Evolutionary conservation across 2,888 invertebrate genomes (phyloP).

Genomic region (Amphipoea oculea): DNA sequence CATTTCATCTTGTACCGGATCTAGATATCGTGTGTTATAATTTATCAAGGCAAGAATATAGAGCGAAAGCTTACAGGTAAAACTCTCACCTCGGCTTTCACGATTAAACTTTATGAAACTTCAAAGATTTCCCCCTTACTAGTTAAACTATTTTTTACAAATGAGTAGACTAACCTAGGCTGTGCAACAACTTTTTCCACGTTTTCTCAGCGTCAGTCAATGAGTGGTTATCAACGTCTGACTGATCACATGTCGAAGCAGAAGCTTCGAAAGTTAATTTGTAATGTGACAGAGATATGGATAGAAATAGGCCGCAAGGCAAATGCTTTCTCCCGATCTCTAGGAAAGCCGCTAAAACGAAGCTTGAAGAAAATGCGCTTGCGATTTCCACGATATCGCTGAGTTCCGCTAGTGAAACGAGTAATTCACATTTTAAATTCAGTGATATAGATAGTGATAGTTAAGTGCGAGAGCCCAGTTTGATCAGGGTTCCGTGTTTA

Average conservation of each 20-base stretch:
- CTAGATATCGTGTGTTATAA: slow-evolving; percentile 46
- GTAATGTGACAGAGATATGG: slow-evolving; percentile 69
- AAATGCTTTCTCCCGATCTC: slow-evolving; percentile 74
- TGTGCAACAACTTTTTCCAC: slow-evolving; percentile 58
- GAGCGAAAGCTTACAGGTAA: slow-evolving; percentile 52
- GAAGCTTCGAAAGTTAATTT: slow-evolving; percentile 80
- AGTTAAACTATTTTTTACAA: slow-evolving; percentile 43
- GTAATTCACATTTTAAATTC: slow-evolving; percentile 62
- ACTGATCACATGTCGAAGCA: slow-evolving; percentile 64
- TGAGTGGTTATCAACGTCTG: slow-evolving; percentile 65
- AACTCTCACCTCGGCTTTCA: slow-evolving; percentile 55
- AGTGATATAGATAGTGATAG: slow-evolving; percentile 36
- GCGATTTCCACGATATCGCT: slow-evolving; percentile 59
- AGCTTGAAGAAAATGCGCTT: slow-evolving; percentile 58
- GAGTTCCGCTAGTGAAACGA: slow-evolving; percentile 55
- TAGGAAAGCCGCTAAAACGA: slow-evolving; percentile 64
- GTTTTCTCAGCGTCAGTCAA: slow-evolving; percentile 58
- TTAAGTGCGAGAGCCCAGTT: slow-evolving; percentile 15
- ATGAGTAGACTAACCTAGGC: slow-evolving; percentile 13
- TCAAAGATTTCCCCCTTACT: slow-evolving; percentile 46
- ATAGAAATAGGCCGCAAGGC: slow-evolving; percentile 75
- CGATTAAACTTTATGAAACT: slow-evolving; percentile 52
- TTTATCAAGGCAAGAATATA: slow-evolving; percentile 53
- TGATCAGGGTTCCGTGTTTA: slow-evolving; percentile 14
- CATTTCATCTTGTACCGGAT: slow-evolving; percentile 52